These are phyloP conservation scores for Andrena cerasifolii DNA, from an alignment of 1,140 invertebrate genomes.

Conservation along the genomic window DNA sequence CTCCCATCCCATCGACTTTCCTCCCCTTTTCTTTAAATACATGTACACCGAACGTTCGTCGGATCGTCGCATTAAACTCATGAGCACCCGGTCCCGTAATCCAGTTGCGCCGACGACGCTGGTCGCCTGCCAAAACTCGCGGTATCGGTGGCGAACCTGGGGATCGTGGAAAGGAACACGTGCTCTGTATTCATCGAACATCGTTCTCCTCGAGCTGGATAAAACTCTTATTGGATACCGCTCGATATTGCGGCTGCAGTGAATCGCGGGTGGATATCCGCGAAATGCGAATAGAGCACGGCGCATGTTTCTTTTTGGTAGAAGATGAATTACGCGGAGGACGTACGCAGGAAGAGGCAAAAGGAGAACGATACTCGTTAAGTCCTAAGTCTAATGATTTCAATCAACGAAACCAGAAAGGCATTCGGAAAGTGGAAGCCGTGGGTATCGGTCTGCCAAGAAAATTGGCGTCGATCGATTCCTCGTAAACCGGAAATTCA, in stretches of 20 bases:
- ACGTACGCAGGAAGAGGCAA: too few relatives aligned
- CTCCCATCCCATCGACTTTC: not conserved
- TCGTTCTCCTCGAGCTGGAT: too few relatives aligned
- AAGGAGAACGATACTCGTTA: too few relatives aligned
- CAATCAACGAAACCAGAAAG: constrained; percentile 16
- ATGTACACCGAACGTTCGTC: not conserved
- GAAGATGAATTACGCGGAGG: too few relatives aligned
- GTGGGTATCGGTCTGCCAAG: constrained; percentile 18
- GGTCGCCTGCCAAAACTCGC: not conserved
- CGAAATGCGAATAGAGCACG: too few relatives aligned
- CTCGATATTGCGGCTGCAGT: not conserved
- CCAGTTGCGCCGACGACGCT: not conserved
- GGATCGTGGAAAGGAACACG: too few relatives aligned
- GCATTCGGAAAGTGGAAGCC: not conserved
- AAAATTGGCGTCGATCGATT: constrained; percentile 48
- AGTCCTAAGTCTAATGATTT: too few relatives aligned
- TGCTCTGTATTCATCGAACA: too few relatives aligned
- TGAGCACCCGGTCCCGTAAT: not conserved
- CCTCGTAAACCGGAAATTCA: constrained; percentile 16
- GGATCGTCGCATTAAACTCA: not conserved
- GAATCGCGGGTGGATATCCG: too few relatives aligned
- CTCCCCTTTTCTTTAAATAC: not conserved
- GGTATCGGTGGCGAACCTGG: too few relatives aligned
- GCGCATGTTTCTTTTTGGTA: too few relatives aligned
- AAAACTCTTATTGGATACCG: too few relatives aligned